Evolutionary conservation across 2,113 vertebrate genomes (phyloP).

Genomic region (Carlito syrichta): DNA sequence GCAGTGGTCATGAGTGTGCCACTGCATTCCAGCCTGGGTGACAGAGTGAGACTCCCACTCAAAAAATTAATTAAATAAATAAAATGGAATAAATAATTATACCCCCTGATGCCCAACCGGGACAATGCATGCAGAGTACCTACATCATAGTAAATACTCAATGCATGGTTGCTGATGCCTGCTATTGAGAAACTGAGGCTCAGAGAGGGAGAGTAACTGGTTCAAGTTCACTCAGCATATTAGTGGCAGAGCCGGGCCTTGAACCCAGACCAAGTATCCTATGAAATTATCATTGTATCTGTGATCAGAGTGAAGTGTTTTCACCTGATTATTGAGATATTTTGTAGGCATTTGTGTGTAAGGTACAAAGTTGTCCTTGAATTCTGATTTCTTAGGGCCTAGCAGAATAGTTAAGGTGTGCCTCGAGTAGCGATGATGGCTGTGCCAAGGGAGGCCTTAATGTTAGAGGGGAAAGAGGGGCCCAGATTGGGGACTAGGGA

Average conservation of each 20-base stretch:
- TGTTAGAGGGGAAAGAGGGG: neutral
- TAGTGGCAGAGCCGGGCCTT: neutral
- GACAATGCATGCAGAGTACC: neutral
- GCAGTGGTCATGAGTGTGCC: too few relatives aligned
- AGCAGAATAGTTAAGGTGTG: neutral
- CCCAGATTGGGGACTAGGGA: neutral
- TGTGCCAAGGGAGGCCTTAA: neutral
- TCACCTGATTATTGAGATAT: neutral
- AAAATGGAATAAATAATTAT: neutral
- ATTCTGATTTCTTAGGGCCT: neutral
- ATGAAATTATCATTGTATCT: neutral
- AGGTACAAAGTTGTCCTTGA: neutral
- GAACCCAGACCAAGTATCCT: neutral
- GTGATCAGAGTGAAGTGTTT: neutral
- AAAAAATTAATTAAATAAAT: too few relatives aligned
- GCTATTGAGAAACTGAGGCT: neutral
- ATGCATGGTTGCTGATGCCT: neutral
- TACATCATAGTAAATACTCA: too few relatives aligned
- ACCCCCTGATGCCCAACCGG: neutral
- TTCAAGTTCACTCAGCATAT: neutral
- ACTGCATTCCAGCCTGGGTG: too few relatives aligned
- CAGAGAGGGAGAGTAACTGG: neutral
- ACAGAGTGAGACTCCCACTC: too few relatives aligned
- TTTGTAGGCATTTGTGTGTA: neutral
- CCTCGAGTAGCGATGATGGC: rapidly evolving